Evolutionary conservation across 2,888 invertebrate species (phyloP), one percentile per base, ranked within the genome.

Genomic region (Noctuana brunneofusca): DNA sequence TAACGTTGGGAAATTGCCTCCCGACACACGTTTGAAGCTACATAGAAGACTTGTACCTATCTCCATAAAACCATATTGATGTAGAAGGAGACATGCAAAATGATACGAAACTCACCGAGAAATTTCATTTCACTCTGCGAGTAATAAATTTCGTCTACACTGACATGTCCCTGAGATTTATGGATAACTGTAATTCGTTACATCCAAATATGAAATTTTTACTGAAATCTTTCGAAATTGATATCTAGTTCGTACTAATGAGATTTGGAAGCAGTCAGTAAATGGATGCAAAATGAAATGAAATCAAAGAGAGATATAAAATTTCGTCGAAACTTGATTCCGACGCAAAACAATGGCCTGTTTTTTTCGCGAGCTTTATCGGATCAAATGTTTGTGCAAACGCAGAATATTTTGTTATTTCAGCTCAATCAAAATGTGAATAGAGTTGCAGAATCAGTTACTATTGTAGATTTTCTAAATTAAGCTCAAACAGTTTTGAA

Each of bases 1-100:
- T 88, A 86, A 81, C 75, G 76, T 69, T 70, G 79, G 87, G 86
- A 87, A 86, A 89, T 88, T 88, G 85, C 80, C 75, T 75, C 75
- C 71, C 73, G 66, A 72, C 76, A 71, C 70, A 74, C 75, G 73
- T 49, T 30, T 63, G 48, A 48, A 41, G 16, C 49, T 22, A n/a
- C n/a, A n/a, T n/a, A 14, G 14, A 38, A 18, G 14, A 5, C 14
- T 2, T 27, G 24, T 43, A 43, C 43, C 14, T 27, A 55, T 16
- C 49, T 27, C 49, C 14, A 27, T 49, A 20, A 49, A 24, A 49
- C 49, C 49, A 6, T 52, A 27, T 30, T 18, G 27, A 52, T 11
- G 14, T 30, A 30, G 30, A 24, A n/a, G 3, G 50, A 43, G 38
- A 24, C 12, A 43, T 55, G 27, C 43, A 56, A 38, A 24, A 20